Base-by-base conservation (phyloP, 2,888 invertebrate species). In the Drosophila infuscata region DNA sequence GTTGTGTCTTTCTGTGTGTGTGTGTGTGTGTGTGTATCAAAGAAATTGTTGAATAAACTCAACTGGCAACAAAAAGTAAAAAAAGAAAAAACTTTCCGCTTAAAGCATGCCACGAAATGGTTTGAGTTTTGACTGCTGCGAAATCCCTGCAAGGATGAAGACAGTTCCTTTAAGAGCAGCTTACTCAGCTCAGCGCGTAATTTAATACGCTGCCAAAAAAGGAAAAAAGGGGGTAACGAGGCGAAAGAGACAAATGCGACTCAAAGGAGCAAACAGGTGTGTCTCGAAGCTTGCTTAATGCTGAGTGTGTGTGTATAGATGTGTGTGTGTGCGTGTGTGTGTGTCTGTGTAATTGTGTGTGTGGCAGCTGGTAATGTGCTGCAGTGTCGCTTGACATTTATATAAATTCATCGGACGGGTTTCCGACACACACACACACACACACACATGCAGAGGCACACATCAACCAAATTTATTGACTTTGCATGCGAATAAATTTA, bases 401-500 rank as follows among this genome's bases (percentile, higher is more conserved):
- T 80, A 70, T 70, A 86, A 86, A 75, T 79, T 81, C 88, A 83
- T 74, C 72, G 83, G 70, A 61, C 64, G 78, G 72, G 76, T 72
- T 78, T 74, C 70, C 58, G 60, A 69, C 59, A 57, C 65, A 56
- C 38, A 41, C 25, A 54, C 49, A 25, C n/a, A n/a, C n/a, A 60
- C 41, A 38, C 60, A 58, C 46, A 64, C 25, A 62, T 25, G 32
- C 20, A 56, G 60, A 64, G 29, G 29, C 63, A 49, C 41, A 63
- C 61, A 49, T 52, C 51, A 70, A 68, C 70, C 30, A 71, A 73
- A 89, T 85, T 89, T 87, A 87, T 89, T 87, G 84, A 84, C 86
- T 89, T 79, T 75, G 70, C 75, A 85, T 83, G 77, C 83, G 85
- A 85, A 89, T 89, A 87, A 89, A 82, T 89, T 74, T 70, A 74